phyloP scores from a whole-genome alignment of 2,888 invertebrate species.

The Chloroclystis v-ata region DNA sequence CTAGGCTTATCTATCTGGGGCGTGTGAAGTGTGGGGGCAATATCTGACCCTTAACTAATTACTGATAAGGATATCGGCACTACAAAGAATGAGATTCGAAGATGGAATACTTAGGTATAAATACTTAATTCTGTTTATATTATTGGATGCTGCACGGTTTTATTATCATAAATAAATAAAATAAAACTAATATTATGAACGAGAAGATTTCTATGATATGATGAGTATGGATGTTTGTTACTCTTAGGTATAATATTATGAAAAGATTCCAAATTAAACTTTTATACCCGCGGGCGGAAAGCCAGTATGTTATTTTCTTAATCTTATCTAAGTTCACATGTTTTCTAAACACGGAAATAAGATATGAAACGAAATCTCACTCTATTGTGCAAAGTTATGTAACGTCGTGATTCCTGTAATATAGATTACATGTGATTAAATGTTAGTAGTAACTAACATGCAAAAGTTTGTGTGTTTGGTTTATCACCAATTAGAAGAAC shows the following conservation, averaged over 20 bases:
- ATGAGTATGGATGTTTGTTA: too few species aligned
- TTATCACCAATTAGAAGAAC: too few species aligned
- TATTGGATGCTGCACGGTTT: too few species aligned
- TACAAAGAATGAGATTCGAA: not conserved
- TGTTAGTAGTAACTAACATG: too few species aligned
- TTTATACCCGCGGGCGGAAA: too few species aligned
- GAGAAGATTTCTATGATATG: too few species aligned
- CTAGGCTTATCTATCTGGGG: slow-evolving; percentile 12
- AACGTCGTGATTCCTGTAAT: not conserved
- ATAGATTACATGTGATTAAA: too few species aligned
- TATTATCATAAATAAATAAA: too few species aligned
- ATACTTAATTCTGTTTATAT: not conserved
- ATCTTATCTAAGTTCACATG: not conserved
- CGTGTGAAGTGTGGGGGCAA: slow-evolving; percentile 12
- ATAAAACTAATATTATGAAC: too few species aligned
- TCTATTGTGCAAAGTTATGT: slow-evolving; percentile 4
- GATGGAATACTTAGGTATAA: not conserved
- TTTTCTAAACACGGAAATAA: slow-evolving; percentile 2
- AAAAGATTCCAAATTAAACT: too few species aligned
- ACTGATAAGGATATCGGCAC: slow-evolving; percentile 2
- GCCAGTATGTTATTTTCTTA: not conserved
- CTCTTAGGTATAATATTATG: too few species aligned
- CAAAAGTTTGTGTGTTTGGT: too few species aligned
- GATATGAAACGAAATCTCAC: slow-evolving; percentile 3
- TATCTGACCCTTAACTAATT: slow-evolving; percentile 15